Evolutionary conservation across 23 tunicate species (phyloP).

Genomic region (Styela plicata): DNA sequence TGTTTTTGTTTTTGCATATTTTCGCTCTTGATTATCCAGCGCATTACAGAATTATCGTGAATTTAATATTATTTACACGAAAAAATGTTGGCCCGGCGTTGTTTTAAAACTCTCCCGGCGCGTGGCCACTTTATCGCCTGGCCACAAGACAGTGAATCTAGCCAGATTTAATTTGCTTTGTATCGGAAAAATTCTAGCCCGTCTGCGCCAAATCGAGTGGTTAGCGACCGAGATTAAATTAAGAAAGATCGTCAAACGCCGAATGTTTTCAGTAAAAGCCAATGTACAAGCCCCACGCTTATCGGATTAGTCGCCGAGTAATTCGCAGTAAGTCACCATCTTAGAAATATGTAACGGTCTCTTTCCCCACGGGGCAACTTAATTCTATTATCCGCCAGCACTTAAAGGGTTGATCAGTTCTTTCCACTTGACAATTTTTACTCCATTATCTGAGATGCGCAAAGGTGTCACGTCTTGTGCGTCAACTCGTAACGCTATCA

Average conservation of each 20-base stretch:
- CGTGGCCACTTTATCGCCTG: constrained; percentile 24
- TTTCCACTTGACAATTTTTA: constrained; percentile 24
- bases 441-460: constrained; percentile 19
- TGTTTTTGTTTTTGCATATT: constrained; percentile 7
- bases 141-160: constrained; percentile 5
- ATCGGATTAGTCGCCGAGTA: constrained; percentile 29
- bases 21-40: constrained; percentile 17
- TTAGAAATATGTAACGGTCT: constrained; percentile 1
- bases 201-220: constrained; percentile 23
- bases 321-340: constrained; percentile 33
- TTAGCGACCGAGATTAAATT: constrained; percentile 27
- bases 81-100: neutral
- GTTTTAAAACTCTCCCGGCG: neutral
- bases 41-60: neutral
- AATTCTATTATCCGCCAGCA: constrained; percentile 19
- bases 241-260: constrained; percentile 40
- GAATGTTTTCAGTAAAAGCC: constrained; percentile 20
- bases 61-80: neutral
- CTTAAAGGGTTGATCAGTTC: constrained; percentile 33
- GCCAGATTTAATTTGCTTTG: constrained; percentile 29
- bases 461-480: constrained; percentile 10
- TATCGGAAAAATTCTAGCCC: constrained; percentile 25
- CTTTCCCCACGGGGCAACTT: constrained; percentile 11
- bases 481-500: neutral
- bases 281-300: constrained; percentile 27